Evolutionary conservation across 2,888 invertebrate species (phyloP).

Genomic region (Clostera curtula): DNA sequence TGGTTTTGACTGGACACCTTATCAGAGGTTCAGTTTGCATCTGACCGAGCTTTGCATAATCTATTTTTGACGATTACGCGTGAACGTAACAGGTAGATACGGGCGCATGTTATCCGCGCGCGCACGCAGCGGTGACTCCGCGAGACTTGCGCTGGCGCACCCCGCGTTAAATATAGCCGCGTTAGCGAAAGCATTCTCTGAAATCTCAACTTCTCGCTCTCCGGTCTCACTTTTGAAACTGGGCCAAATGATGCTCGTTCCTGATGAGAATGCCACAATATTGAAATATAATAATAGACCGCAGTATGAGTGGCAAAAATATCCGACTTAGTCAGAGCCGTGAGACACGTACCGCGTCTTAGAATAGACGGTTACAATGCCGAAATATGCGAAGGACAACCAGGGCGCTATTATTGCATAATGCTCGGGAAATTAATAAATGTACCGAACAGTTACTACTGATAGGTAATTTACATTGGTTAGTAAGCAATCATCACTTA

Average conservation of each 20-base stretch:
- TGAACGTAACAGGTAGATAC: constrained; percentile 14
- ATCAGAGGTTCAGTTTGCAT: constrained; percentile 22
- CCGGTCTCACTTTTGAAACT: constrained; percentile 71
- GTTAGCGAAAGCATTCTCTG: constrained; percentile 66
- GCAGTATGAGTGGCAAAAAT: constrained; percentile 62
- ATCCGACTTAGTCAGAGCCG: constrained; percentile 62
- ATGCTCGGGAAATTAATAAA: too few relatives aligned
- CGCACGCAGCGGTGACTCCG: constrained; percentile 22
- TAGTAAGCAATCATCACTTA: too few relatives aligned
- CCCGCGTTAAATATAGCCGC: constrained; percentile 58
- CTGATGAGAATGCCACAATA: constrained; percentile 71
- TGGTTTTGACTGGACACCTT: constrained; percentile 12
- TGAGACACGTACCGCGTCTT: constrained; percentile 51
- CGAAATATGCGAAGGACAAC: constrained; percentile 58
- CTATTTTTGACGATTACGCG: constrained; percentile 49
- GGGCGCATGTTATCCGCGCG: constrained; percentile 20
- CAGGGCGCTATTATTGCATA: constrained; percentile 31
- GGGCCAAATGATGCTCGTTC: constrained; percentile 70
- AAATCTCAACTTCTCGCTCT: constrained; percentile 66
- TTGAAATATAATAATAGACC: constrained; percentile 71
- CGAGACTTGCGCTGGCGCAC: constrained; percentile 24
- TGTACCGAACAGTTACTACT: too few relatives aligned
- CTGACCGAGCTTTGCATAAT: constrained; percentile 31
- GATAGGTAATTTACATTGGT: too few relatives aligned
- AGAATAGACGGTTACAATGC: constrained; percentile 54